Base-by-base conservation (phyloP, 2,888 invertebrate genomes). In the Apamea monoglypha region DNA sequence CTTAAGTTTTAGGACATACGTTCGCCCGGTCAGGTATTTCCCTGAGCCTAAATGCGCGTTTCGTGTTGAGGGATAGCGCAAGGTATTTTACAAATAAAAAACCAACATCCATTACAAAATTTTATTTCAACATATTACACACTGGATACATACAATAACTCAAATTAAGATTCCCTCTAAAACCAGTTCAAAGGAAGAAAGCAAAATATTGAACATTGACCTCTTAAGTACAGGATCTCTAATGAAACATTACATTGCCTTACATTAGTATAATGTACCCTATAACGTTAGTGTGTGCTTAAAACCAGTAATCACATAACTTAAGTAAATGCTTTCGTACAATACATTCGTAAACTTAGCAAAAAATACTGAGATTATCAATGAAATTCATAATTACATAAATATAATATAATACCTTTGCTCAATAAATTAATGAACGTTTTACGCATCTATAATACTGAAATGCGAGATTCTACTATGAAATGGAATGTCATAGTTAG, bases 81-180 rank as follows among this genome's bases (percentile, higher is more conserved):
- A 71, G 2, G 8, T 2, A n/a, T 29, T 47, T 25, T 2, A 32
- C 1, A 83, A 80, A 76, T 83, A 80, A 87, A 83, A 81, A 66
- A 64, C 53, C n/a, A 66, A 50, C 21, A 74, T 82, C 83, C 89
- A 89, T 90, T 82, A 90, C 78, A 91, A 91, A 90, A 91, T 89
- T 92, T 90, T 93, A 93, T 92, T 93, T 86, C 74, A 91, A 91
- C 80, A 88, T 89, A 90, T 89, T 86, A 80, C 89, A 92, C 85
- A 88, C 87, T 81, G 73, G 82, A 88, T 85, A 92, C 89, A 88
- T 85, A 92, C 89, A 90, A 87, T 76, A 78, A 80, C 76, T 74
- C 77, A 87, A 87, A 14, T 66, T 82, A 83, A 84, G 63, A 78
- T 74, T 78, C 66, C 75, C 70, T 32, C 56, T 77, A 66, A 87